Base-by-base conservation (phyloP, 2,113 vertebrate species). In the Calonectris borealis region DNA sequence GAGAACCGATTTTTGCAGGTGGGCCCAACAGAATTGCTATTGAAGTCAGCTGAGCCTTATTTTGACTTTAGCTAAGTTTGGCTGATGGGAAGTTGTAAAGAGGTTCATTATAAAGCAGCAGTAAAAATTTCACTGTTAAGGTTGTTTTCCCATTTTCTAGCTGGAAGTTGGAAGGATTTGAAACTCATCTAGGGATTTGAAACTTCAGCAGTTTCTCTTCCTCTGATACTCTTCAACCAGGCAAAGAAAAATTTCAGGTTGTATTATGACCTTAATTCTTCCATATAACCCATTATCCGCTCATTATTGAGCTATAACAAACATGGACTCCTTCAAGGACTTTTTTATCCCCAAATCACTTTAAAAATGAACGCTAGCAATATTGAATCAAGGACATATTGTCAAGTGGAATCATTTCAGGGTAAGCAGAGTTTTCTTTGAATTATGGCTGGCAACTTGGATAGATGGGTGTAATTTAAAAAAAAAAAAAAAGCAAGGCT, bases 101-200 rank as follows among this genome's bases (percentile, higher is more conserved):
- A 87, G 48, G 18, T 42, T 91, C 42, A 32, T 42, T 87, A 42
- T 55, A 68, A 65, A 61, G 36, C 49, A 82, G 81, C 32, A 62
- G 70, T 31, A 85, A 84, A 44, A 76, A 73, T 86, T 83, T 70
- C 18, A 60, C 29, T 31, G 51, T 48, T 88, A 95, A 94, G 89
- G 77, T 92, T 95, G 80, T 92, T 95, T 95, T 83, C 78, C 55
- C 44, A 9, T 91, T 97, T 95, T 83, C 58, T 93, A 51, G 86
- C 64, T 94, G n/a, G 90, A 92, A 44, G 86, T 68, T 94, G n/a
- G 90, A 92, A 44, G 77, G 92, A 94, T 95, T 94, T 92, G 72
- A 84, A 96, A 95, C 25, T 95, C 57, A 95, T 96, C 88, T 73
- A 86, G 69, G 65, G 88, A 96, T 96, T 86, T 96, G 86, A 95